Base-by-base conservation (phyloP, 2,888 invertebrate species). In the Idaea aversata region DNA sequence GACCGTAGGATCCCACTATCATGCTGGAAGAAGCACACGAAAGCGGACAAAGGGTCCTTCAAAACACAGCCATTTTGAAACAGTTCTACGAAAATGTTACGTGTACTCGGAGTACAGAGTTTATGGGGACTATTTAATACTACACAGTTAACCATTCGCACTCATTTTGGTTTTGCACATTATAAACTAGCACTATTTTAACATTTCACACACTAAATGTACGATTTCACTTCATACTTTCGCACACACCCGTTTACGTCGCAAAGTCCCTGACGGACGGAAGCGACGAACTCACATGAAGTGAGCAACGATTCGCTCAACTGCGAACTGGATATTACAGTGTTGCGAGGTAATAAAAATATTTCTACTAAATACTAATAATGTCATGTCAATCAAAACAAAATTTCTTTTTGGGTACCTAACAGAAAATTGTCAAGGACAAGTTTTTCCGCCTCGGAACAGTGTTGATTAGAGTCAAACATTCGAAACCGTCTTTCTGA, bases 11-110 rank as follows among this genome's bases (percentile, higher is more conserved):
- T 93, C 92, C 94, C 93, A 94, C 93, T 95, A 94, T 94, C 95
- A 95, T 95, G 94, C 94, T 95, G 95, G 93, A 93, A 94, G 92
- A 93, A 93, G 93, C 86, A 87, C 81, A 90, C 88, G 93, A 94
- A 94, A 93, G 90, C 88, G 94, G 91, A 93, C 93, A 94, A 94
- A 94, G 94, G 92, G 93, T 94, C 94, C 94, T 94, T 95, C 94
- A 95, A 94, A 94, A 94, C 93, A 94, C 95, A 95, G 95, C 95
- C 95, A 95, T 95, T 94, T 95, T 95, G 95, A 93, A 93, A 93
- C 91, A 80, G 91, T 91, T 85, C 87, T 85, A 88, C 69, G 79
- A 87, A 72, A 91, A 91, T 91, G 92, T 91, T 93, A 91, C 91
- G 90, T 92, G 90, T 88, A 87, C 86, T 76, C 83, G 82, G 75